Evolutionary conservation across 2,113 vertebrate species (phyloP).

Genomic region (Rhynchomys soricoides): DNA sequence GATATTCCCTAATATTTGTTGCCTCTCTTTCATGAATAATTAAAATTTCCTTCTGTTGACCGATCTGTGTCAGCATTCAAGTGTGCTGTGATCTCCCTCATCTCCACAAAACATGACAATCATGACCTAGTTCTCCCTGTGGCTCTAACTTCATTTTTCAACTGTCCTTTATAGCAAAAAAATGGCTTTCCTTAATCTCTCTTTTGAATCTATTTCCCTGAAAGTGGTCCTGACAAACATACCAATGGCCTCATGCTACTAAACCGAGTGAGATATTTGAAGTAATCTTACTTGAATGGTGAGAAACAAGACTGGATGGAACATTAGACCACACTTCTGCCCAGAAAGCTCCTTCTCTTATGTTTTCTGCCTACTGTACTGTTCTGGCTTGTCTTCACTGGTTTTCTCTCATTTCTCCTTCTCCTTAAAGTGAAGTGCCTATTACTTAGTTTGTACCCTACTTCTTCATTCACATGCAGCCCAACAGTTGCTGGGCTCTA

Average conservation of each 20-base stretch:
- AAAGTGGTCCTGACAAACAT: background rate
- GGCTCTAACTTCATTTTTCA: background rate
- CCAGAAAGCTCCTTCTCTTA: background rate
- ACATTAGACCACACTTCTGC: background rate
- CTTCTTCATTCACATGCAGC: background rate
- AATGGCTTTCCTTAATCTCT: background rate
- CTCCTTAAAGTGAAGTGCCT: background rate
- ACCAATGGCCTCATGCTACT: background rate
- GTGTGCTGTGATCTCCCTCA: conserved; percentile 5
- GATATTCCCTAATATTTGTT: background rate
- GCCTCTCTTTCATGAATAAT: conserved; percentile 38
- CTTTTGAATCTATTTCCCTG: background rate
- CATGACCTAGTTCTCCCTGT: conserved; percentile 25
- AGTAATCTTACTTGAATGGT: background rate
- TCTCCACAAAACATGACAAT: conserved; percentile 32
- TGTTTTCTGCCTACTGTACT: background rate
- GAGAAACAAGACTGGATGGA: background rate
- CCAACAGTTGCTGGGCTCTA: background rate
- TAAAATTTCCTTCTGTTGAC: conserved; percentile 18
- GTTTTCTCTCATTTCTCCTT: background rate
- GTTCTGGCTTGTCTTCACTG: background rate
- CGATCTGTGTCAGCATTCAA: background rate
- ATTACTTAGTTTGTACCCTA: background rate
- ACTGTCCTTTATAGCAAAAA: background rate
- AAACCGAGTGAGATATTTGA: background rate